Evolutionary conservation across 2,113 vertebrate species (phyloP).

Genomic region (Tenebrosternarchus preto): DNA sequence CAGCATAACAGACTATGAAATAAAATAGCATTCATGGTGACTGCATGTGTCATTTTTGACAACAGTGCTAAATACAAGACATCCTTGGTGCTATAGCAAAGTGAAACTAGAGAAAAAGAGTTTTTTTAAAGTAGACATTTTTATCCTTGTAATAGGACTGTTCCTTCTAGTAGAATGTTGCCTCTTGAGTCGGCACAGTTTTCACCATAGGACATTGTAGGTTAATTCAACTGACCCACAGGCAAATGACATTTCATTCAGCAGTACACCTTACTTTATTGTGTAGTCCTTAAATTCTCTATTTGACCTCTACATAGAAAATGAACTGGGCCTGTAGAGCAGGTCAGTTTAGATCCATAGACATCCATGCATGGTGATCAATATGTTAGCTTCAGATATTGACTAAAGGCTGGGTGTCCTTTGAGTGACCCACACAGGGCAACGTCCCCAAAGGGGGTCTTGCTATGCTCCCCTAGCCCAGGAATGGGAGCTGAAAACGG

Average conservation of each 20-base stretch:
- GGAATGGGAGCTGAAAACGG: slow-evolving; percentile 11
- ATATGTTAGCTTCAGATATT: slow-evolving; percentile 25
- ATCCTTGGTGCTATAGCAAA: too few relatives aligned
- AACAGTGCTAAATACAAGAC: neutral
- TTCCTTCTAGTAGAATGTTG: neutral
- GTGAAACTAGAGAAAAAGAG: neutral
- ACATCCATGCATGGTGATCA: slow-evolving; percentile 8
- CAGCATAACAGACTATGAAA: too few relatives aligned
- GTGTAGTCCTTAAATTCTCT: neutral
- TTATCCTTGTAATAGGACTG: neutral
- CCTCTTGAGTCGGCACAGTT: neutral
- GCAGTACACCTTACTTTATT: neutral
- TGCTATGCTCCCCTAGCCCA: slow-evolving; percentile 12
- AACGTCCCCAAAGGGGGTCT: slow-evolving; percentile 18
- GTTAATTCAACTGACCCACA: slow-evolving; percentile 8
- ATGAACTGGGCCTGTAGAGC: neutral
- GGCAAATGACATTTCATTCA: neutral
- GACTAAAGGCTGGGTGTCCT: slow-evolving; percentile 29
- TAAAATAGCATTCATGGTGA: neutral
- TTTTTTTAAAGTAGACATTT: neutral
- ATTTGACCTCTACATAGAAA: neutral
- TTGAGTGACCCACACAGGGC: slow-evolving; percentile 38
- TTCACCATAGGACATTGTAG: neutral
- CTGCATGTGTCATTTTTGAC: neutral
- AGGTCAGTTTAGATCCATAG: slow-evolving; percentile 2